Evolutionary conservation across 2,113 vertebrate genomes (phyloP).

Genomic region (Naja naja): DNA sequence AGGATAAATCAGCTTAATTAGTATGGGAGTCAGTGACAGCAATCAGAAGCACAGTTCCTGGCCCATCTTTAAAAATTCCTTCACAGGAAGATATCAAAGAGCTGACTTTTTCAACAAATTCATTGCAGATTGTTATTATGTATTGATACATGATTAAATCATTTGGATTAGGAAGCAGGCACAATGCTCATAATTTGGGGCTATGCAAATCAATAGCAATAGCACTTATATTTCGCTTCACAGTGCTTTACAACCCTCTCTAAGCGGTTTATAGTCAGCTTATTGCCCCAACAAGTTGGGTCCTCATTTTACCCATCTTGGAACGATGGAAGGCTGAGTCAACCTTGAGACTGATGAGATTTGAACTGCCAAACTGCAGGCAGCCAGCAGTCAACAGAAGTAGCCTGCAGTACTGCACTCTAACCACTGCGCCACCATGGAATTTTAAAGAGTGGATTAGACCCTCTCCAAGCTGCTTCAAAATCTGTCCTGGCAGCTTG

Average conservation of each 20-base stretch:
- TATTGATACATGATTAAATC: background rate
- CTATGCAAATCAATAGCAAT: background rate
- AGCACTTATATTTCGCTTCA: too few relatives aligned
- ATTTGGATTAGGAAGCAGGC: background rate
- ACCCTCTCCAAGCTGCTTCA: background rate
- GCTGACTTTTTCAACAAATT: background rate
- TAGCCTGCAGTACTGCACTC: too few relatives aligned
- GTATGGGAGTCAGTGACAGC: background rate
- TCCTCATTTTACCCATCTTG: too few relatives aligned
- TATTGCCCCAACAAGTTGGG: too few relatives aligned
- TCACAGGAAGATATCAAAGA: background rate
- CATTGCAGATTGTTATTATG: background rate
- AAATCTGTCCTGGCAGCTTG: background rate
- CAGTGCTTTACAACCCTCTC: too few relatives aligned
- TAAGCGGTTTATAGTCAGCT: too few relatives aligned
- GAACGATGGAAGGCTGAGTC: too few relatives aligned
- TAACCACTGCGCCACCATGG: too few relatives aligned
- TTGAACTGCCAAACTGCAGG: too few relatives aligned
- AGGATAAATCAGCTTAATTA: background rate
- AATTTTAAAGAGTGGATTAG: background rate
- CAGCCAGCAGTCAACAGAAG: too few relatives aligned
- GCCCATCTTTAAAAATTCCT: background rate
- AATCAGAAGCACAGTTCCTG: background rate
- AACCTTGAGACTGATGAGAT: too few relatives aligned
- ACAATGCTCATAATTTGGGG: background rate